Evolutionary conservation across 2,797 vertebrate genomes (phyloP), one percentile per base, ranked within the genome.

Genomic region (Psittacula echo): DNA sequence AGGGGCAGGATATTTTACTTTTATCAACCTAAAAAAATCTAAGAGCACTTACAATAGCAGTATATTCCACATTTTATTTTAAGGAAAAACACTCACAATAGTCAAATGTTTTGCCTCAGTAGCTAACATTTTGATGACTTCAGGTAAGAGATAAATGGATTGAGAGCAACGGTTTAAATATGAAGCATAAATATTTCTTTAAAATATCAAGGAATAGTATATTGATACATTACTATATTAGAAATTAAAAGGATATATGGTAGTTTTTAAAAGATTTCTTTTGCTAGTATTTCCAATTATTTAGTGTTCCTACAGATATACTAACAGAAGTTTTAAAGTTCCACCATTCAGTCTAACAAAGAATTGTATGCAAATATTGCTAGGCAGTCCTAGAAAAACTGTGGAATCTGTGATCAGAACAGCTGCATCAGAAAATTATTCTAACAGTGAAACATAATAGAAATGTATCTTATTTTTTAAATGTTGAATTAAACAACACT

Each of bases 11-110:
- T 75, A 47, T 53, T 45, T 90, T 77, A 27, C 10, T 51, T 30
- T 29, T 73, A 4, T 44, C 47, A 70, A 23, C 27, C 22, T 61
- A 30, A 62, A 84, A 7, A 6, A 85, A 74, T 2, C 2, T 9
- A 13, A 24, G 8, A 87, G 2, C 10, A 44, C 61, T 89, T 91
- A 61, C 24, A 72, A 34, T 9, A 4, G 3, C 0, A 0, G 3
- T n/a, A 32, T 54, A 71, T 22, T 51, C 15, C 21, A 20, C 6
- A 4, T 21, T 47, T 92, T 65, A 39, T 13, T 42, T 56, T 34
- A 50, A 19, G 12, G 10, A 87, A 54, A 79, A 78, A 29, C 6
- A 81, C 8, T 7, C 67, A 42, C 2, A 60, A 3, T 17, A 53
- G 21, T 56, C 11, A 37, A 29, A 13, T 2, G 0, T 7, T 66